Evolutionary conservation across 2,797 vertebrate species (phyloP).

Genomic region (Ctenopoma multispine): DNA sequence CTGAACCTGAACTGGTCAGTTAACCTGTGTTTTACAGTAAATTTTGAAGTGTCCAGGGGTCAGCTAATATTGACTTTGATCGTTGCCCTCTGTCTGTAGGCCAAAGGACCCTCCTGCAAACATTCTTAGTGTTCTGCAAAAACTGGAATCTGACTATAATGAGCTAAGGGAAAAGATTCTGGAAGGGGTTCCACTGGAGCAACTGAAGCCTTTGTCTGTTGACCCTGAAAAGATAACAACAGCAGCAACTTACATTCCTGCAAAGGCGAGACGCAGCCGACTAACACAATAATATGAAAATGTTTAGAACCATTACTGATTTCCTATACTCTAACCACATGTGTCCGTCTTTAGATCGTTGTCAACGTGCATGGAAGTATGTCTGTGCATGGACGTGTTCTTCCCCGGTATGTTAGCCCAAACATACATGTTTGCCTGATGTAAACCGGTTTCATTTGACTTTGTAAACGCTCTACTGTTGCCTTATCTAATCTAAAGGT

Average conservation of each 20-base stretch:
- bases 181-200: slow-evolving; percentile 70
- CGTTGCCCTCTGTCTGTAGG: slow-evolving; percentile 39
- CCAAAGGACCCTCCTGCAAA: slow-evolving; percentile 30
- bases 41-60: too few species aligned
- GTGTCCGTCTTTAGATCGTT: slow-evolving; percentile 38
- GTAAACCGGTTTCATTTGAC: not conserved
- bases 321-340: not conserved
- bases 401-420: slow-evolving; percentile 41
- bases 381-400: slow-evolving; percentile 1
- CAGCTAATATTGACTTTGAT: not conserved
- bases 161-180: slow-evolving; percentile 71
- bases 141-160: slow-evolving; percentile 70
- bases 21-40: too few species aligned
- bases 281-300: not conserved
- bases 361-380: slow-evolving; percentile 11
- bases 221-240: slow-evolving; percentile 45
- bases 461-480: not conserved
- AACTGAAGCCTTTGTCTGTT: slow-evolving; percentile 73
- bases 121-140: slow-evolving; percentile 55
- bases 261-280: slow-evolving; percentile 52
- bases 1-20: not conserved
- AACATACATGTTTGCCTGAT: not conserved
- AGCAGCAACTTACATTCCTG: slow-evolving; percentile 54
- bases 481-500: slow-evolving; percentile 10
- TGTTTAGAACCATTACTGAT: not conserved